Percentiles rank a stretch among this genome's conserved stretches.
Evolutionary conservation across 2,888 invertebrate genomes (phyloP).

Genomic region (Electrophaes corylata): DNA sequence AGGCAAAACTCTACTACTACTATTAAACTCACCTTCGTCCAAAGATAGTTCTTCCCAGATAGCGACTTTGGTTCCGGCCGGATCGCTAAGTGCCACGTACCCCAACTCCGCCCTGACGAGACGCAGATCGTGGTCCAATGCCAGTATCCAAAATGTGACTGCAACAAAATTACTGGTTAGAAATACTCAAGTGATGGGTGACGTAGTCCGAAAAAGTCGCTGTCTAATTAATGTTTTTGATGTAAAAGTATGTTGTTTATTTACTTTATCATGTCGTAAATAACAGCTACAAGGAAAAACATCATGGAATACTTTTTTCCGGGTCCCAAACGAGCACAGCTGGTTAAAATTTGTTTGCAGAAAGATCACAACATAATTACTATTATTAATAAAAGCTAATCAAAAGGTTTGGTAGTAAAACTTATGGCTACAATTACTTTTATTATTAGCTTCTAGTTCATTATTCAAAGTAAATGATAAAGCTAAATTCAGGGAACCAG

Average conservation of each 20-base stretch:
- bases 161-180: conserved; percentile 57
- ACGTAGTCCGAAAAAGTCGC: too few species aligned
- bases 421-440: background rate
- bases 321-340: too few species aligned
- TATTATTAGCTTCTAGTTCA: background rate
- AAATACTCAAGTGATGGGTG: too few species aligned
- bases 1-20: too few species aligned
- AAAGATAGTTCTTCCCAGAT: conserved; percentile 87
- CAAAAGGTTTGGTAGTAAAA: too few species aligned
- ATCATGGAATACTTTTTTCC: too few species aligned
- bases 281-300: too few species aligned
- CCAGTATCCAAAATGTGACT: conserved; percentile 88
- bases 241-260: too few species aligned
- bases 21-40: conserved; percentile 85
- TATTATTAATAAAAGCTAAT: too few species aligned
- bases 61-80: conserved; percentile 86
- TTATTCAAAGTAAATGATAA: conserved; percentile 5
- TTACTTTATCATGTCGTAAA: too few species aligned
- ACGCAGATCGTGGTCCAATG: conserved; percentile 86
- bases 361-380: too few species aligned
- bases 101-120: conserved; percentile 84
- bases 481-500: conserved; percentile 1
- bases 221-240: too few species aligned
- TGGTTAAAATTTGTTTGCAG: background rate
- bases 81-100: conserved; percentile 85